These are phyloP conservation scores for Aphelocoma coerulescens DNA, from an alignment of 2,113 vertebrate species.

Conservation along the genomic window DNA sequence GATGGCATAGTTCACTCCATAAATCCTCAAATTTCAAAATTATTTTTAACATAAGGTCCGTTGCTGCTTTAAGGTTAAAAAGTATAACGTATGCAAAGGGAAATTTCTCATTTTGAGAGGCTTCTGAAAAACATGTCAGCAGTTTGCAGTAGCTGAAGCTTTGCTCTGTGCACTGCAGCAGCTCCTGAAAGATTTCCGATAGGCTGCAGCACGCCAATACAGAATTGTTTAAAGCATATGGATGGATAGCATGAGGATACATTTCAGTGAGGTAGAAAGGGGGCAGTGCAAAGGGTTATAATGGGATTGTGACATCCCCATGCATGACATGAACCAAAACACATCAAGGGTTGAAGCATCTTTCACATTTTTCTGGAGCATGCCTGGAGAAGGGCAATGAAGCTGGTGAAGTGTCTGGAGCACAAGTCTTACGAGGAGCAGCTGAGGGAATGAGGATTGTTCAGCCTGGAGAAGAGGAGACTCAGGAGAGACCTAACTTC, in stretches of 20 bases:
- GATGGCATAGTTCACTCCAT: background rate
- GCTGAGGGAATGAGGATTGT: background rate
- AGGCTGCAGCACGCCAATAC: background rate
- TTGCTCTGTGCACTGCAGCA: background rate
- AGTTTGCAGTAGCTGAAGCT: background rate
- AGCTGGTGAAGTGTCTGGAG: background rate
- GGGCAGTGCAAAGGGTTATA: background rate
- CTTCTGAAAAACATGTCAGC: background rate
- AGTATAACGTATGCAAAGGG: background rate
- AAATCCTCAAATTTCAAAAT: background rate
- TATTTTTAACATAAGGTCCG: constrained; percentile 24
- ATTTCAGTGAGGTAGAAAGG: background rate
- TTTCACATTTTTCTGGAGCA: background rate
- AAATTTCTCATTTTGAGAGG: constrained; percentile 5
- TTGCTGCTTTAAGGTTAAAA: constrained; percentile 4
- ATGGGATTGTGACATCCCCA: background rate
- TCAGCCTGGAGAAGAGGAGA: background rate
- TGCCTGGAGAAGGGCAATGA: background rate
- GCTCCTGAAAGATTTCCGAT: constrained; percentile 6
- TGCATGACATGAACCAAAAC: background rate
- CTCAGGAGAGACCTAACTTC: background rate
- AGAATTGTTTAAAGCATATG: background rate
- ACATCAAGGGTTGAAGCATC: background rate
- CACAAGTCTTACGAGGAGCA: background rate
- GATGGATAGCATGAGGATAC: background rate